Percentiles rank a stretch among this genome's conserved stretches.
Evolutionary conservation across 2,797 vertebrate species (phyloP).

Genomic region (Rhodeus uyekii): DNA sequence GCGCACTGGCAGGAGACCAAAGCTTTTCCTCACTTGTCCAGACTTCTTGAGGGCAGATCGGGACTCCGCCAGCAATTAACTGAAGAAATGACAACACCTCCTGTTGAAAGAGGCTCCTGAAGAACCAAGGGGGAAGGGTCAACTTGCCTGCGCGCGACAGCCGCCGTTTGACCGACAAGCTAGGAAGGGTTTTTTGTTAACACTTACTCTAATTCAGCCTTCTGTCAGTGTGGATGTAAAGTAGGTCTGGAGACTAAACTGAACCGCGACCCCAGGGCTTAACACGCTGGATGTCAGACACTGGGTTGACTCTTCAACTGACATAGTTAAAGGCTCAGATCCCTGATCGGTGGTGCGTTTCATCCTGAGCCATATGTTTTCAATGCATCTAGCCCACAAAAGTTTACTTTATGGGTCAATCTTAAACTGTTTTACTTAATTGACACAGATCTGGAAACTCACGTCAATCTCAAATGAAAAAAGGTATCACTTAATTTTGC

Average conservation of each 20-base stretch:
- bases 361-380: slow-evolving; percentile 21
- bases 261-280: slow-evolving; percentile 40
- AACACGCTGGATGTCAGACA: slow-evolving; percentile 38
- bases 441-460: not conserved
- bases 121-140: slow-evolving; percentile 50
- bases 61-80: slow-evolving; percentile 68
- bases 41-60: slow-evolving; percentile 40
- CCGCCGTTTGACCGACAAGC: slow-evolving; percentile 63
- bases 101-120: slow-evolving; percentile 69
- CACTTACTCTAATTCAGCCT: slow-evolving; percentile 42
- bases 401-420: slow-evolving; percentile 8
- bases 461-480: not conserved
- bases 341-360: not conserved
- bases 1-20: slow-evolving; percentile 27
- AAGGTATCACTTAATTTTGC: not conserved
- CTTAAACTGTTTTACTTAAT: not conserved
- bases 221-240: slow-evolving; percentile 58
- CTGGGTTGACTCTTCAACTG: slow-evolving; percentile 25
- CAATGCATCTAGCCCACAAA: not conserved
- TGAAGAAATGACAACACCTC: slow-evolving; percentile 70
- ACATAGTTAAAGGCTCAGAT: slow-evolving; percentile 35
- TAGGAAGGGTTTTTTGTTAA: slow-evolving; percentile 60
- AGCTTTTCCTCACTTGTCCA: slow-evolving; percentile 37
- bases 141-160: slow-evolving; percentile 31
- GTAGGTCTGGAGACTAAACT: slow-evolving; percentile 41